Base-by-base conservation (phyloP, 1,140 invertebrate species). In the Papilio aristodemus region DNA sequence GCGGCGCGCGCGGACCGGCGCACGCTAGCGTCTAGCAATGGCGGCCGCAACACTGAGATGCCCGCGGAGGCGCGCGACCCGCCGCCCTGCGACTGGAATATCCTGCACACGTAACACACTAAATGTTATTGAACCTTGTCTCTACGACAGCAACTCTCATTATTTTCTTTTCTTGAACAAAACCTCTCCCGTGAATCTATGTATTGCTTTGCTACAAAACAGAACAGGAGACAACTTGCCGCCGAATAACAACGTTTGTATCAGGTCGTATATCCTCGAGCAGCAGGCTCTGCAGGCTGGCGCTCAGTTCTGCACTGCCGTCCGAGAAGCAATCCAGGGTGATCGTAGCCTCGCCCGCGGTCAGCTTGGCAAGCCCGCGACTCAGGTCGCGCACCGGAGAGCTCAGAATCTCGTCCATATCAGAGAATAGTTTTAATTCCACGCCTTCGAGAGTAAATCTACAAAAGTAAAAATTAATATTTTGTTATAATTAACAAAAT, bases 201-300 rank as follows among this genome's bases (percentile, higher is more conserved):
- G 27, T 32, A 25, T 17, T 13, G 50, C 7, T 19, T 9, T 17
- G 7, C 8, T 46, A 46, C 1, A 4, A 14, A 46, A 46, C 17
- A 8, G 36, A 22, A 32, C 27, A 32, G 27, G 4, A 46, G 13
- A 37, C 0, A 11, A 37, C 22, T 77, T 82, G 95, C 95, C 94
- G 95, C 87, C 93, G 93, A n/a, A 94, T 93, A 41, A 93, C 89
- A 68, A 94, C 86, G 7, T 87, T 87, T 68, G 92, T 93, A 71
- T 96, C 94, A 19, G 94, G 94, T 70, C 96, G 90, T 13, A 95
- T 95, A 78, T 97, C 96, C 85, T 96, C 94, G 13, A 97, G 83
- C 3, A 94, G 85, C 62, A 95, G 91, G 13, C 93, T 94, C 82
- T 95, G 94, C 19, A 97, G 84, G 46, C 95, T 94, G n/a, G 95